Percentiles rank a stretch among this genome's conserved stretches.
These are phyloP conservation scores for Apis laboriosa DNA, from an alignment of 1,140 invertebrate genomes.

Conservation along the genomic window DNA sequence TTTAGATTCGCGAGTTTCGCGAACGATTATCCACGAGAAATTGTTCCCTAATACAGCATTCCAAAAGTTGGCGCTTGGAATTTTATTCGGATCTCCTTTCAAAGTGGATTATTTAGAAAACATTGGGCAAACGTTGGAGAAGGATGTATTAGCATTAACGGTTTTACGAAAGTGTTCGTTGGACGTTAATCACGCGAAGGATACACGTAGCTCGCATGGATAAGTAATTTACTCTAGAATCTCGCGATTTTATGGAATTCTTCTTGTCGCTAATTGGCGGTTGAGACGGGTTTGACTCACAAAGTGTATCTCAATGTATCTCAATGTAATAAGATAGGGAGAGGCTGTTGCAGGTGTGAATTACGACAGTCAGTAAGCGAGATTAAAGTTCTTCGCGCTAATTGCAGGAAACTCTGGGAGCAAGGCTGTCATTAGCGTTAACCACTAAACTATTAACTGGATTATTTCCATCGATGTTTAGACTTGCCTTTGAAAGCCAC, in stretches of 20 bases:
- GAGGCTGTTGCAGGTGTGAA: conserved; percentile 11
- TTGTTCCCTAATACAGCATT: no score
- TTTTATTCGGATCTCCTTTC: no score
- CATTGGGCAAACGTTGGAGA: not conserved
- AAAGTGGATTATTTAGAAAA: no score
- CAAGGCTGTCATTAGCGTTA: conserved; percentile 8
- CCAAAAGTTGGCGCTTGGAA: no score
- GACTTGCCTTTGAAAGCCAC: not conserved
- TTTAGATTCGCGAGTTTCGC: no score
- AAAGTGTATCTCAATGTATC: not conserved
- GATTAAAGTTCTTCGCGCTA: conserved; percentile 8
- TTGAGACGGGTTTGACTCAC: not conserved
- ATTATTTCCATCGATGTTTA: conserved; percentile 23
- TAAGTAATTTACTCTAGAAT: not conserved
- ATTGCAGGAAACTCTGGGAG: not conserved
- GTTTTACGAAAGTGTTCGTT: no score
- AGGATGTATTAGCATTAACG: no score
- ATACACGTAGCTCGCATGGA: not conserved
- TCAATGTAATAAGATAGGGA: not conserved
- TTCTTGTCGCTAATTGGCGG: not conserved
- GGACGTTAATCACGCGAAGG: not conserved
- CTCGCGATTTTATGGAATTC: conserved; percentile 6
- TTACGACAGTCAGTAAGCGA: not conserved
- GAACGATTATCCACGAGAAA: no score
- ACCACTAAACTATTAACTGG: conserved; percentile 4